These are phyloP conservation scores for Tupiocoris notatus DNA, from an alignment of 2,888 invertebrate species.

Conservation along the genomic window DNA sequence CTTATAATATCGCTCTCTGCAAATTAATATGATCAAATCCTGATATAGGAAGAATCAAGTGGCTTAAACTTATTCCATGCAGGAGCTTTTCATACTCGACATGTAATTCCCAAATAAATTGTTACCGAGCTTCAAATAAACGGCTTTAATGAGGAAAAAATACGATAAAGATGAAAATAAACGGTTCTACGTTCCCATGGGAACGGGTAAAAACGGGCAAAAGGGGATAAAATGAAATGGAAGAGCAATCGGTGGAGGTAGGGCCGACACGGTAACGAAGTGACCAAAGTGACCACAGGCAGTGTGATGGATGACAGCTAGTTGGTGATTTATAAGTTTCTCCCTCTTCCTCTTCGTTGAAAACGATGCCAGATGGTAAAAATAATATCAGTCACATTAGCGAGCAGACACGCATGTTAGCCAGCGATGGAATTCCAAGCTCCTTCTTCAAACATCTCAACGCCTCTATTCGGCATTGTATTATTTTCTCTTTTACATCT, in stretches of 20 bases:
- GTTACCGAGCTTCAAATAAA: neutral
- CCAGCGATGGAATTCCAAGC: no score
- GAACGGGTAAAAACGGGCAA: no score
- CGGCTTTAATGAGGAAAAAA: neutral
- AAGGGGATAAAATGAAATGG: neutral
- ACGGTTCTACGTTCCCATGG: neutral
- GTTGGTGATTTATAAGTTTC: conserved; percentile 24
- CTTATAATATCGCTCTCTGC: no score
- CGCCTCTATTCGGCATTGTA: no score
- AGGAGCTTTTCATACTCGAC: neutral
- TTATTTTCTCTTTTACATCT: no score
- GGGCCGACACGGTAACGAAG: conserved; percentile 13
- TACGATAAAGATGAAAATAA: neutral
- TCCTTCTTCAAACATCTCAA: no score
- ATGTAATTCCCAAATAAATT: neutral
- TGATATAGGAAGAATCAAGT: neutral
- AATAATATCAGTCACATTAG: conserved; percentile 35
- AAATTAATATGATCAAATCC: no score
- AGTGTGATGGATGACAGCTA: conserved; percentile 18
- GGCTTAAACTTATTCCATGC: neutral
- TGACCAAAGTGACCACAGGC: conserved; percentile 3
- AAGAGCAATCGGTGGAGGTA: no score
- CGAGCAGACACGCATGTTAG: no score
- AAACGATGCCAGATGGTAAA: conserved; percentile 28
- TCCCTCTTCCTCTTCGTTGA: conserved; percentile 9